These are phyloP conservation scores for Parnassius smintheus DNA, from an alignment of 2,888 invertebrate genomes.

Conservation along the genomic window DNA sequence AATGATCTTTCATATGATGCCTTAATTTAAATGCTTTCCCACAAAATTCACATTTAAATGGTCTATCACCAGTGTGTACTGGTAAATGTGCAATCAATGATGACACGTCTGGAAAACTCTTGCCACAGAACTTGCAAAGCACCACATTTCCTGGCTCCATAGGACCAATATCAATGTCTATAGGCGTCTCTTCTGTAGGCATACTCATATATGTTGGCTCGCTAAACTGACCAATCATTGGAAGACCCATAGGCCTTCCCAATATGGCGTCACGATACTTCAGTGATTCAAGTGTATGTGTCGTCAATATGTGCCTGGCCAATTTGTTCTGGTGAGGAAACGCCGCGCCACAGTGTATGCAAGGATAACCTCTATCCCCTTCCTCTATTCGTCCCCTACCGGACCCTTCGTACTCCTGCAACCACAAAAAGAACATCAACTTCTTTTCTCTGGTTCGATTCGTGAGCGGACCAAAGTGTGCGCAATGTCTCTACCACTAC, in stretches of 20 bases:
- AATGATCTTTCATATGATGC: constrained; percentile 97
- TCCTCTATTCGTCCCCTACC: constrained; percentile 77
- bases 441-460: constrained; percentile 84
- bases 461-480: constrained; percentile 68
- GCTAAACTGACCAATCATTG: constrained; percentile 72
- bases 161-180: constrained; percentile 79
- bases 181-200: constrained; percentile 82
- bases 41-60: constrained; percentile 96
- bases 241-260: constrained; percentile 63
- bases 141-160: constrained; percentile 89
- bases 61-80: constrained; percentile 93
- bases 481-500: constrained; percentile 78
- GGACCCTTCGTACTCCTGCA: constrained; percentile 94
- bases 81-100: constrained; percentile 93
- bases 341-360: constrained; percentile 94
- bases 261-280: constrained; percentile 89
- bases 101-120: constrained; percentile 94
- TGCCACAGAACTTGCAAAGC: constrained; percentile 95
- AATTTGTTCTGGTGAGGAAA: constrained; percentile 95
- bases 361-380: constrained; percentile 84
- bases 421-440: constrained; percentile 94
- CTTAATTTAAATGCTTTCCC: constrained; percentile 95
- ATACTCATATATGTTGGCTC: constrained; percentile 71
- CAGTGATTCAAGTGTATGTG: constrained; percentile 92
- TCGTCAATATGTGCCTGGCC: constrained; percentile 93